These are phyloP conservation scores for Spinus pinus DNA, from an alignment of 2,797 vertebrate genomes.

Conservation along the genomic window DNA sequence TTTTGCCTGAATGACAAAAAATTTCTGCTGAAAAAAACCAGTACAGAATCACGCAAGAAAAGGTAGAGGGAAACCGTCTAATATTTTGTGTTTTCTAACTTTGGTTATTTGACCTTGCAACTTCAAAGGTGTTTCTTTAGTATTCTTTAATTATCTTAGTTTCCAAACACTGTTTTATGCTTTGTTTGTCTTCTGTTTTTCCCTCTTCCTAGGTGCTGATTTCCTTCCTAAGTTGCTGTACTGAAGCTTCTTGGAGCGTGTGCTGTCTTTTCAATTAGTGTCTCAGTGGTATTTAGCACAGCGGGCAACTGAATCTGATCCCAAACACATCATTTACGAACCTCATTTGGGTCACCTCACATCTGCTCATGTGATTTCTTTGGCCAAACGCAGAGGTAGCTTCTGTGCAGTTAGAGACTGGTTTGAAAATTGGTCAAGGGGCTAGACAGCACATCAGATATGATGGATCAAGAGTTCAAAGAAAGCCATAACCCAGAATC, in stretches of 20 bases:
- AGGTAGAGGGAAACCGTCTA: not conserved
- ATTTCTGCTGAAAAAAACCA: not conserved
- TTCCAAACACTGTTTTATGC: not conserved
- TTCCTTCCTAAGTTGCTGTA: not conserved
- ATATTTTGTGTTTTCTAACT: not conserved
- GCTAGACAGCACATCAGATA: not conserved
- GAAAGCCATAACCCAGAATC: not conserved
- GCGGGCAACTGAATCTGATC: not conserved
- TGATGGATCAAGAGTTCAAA: not conserved
- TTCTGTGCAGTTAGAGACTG: not conserved
- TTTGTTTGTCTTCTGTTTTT: not conserved
- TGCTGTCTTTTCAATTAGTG: conserved; percentile 9
- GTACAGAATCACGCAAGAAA: not conserved
- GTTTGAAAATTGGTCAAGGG: not conserved
- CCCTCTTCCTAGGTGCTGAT: not conserved
- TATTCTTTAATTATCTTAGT: not conserved
- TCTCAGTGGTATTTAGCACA: not conserved
- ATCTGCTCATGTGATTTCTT: conserved; percentile 9
- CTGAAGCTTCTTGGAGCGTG: not conserved
- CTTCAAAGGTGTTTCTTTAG: not conserved
- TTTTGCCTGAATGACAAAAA: not conserved
- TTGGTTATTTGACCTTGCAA: not conserved
- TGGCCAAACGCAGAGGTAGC: not conserved
- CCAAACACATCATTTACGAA: conserved; percentile 10
- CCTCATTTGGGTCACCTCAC: conserved; percentile 2